Conservation (phyloP, 1,140 invertebrate genomes). For the Tetramorium alpestre region DNA sequence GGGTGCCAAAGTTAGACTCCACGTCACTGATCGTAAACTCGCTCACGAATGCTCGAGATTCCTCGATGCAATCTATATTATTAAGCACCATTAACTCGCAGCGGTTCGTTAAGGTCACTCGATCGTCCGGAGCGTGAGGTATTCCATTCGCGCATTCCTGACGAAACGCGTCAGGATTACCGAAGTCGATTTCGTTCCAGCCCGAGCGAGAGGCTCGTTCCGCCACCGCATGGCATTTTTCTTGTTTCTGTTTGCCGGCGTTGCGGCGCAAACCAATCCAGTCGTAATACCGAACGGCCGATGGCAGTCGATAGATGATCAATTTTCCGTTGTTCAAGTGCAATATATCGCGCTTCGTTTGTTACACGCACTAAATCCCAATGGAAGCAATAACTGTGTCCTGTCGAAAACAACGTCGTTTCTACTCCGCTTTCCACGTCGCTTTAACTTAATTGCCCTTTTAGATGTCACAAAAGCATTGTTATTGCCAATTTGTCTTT, state of each 20-base stretch:
- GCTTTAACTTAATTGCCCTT: background rate
- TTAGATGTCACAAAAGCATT: background rate
- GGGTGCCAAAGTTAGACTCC: background rate
- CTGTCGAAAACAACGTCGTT: background rate
- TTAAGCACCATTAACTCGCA: slow-evolving; percentile 54
- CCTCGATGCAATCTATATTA: slow-evolving; percentile 50
- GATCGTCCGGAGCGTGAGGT: background rate
- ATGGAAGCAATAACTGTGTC: background rate
- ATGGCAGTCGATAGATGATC: slow-evolving; percentile 5
- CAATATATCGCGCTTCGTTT: slow-evolving; percentile 13
- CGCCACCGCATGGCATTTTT: background rate
- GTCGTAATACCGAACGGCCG: background rate
- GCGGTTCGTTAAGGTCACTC: slow-evolving; percentile 50
- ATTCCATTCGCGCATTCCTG: slow-evolving; percentile 44
- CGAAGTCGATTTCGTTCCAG: background rate
- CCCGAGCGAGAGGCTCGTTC: background rate
- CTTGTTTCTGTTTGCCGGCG: slow-evolving; percentile 21
- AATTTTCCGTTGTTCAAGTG: slow-evolving; percentile 34
- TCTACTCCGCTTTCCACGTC: background rate
- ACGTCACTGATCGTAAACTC: slow-evolving; percentile 22
- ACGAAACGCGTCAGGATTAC: background rate
- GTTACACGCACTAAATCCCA: background rate
- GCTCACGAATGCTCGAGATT: slow-evolving; percentile 21
- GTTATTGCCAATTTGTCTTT: background rate
- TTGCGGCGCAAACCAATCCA: background rate